These are phyloP conservation scores for Actinemys pallida DNA, from an alignment of 2,113 vertebrate species.

Conservation along the genomic window DNA sequence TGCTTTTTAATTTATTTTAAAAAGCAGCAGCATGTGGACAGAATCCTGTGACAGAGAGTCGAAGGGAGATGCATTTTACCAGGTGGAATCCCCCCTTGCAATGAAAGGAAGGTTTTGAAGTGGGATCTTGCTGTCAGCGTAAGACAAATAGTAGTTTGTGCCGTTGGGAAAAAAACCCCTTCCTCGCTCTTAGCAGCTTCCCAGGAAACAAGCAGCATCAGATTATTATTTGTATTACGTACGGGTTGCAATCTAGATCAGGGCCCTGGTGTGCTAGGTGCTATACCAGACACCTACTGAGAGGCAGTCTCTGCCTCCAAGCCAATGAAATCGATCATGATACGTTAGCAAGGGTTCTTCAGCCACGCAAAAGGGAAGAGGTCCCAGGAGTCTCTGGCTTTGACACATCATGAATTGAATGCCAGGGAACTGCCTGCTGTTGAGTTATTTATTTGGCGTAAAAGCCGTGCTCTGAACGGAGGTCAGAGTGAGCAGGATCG, in stretches of 20 bases:
- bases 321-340: not conserved
- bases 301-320: not conserved
- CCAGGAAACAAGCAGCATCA: not conserved
- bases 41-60: not conserved
- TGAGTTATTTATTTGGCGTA: not conserved
- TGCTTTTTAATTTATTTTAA: not conserved
- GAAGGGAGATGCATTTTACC: accelerated
- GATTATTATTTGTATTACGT: not conserved
- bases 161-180: not conserved
- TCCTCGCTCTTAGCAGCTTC: not conserved
- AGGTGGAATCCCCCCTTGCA: accelerated
- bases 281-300: not conserved
- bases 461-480: not conserved
- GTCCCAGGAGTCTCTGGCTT: not conserved
- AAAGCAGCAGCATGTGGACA: accelerated
- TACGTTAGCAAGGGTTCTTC: not conserved
- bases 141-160: accelerated
- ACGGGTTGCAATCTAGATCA: not conserved
- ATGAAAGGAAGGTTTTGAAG: not conserved
- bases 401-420: not conserved
- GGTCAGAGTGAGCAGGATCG: not conserved
- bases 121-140: not conserved
- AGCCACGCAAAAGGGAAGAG: not conserved
- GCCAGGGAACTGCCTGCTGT: not conserved
- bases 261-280: not conserved